Evolutionary conservation across 2,797 vertebrate species (phyloP), one percentile per base, ranked within the genome.

Genomic region (Hemibagrus guttatus): DNA sequence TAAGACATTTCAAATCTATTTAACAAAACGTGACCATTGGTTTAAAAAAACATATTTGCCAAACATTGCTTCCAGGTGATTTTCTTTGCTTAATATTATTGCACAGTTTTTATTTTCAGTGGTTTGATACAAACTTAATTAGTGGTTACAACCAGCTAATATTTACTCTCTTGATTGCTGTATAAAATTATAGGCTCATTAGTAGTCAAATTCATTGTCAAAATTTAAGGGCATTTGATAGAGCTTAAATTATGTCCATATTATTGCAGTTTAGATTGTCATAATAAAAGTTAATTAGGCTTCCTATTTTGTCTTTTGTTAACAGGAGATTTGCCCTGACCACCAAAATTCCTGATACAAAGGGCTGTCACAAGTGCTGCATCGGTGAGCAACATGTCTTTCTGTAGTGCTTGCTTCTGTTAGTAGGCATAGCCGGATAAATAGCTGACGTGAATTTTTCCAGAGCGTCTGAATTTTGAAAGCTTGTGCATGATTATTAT

Each of bases 281-380:
- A 78, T 46, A 13, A 74, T 54, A 23, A 74, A n/a, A 23, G 46
- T 12, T 58, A 35, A 63, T 63, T 61, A 63, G 42, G 19, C 14
- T 72, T 17, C 8, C 49, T 69, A 26, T 9, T 64, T 3, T 81
- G 35, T 74, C 61, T 71, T 39, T 79, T 95, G 93, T 92, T 79
- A 89, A 89, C 94, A 99, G 98, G 95, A 98, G 98, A 87, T 99
- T 99, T 81, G 97, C 98, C 92, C 93, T 99, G 94, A 99, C 98
- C 0, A 97, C 97, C 72, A 99, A 99, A 94, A 99, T 99, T 92
- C 98, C 98, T 0, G 98, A 99, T 91, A 99, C 98, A 89, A 99
- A 99, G 94, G 97, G 98, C 89, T 99, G 98, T 92, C 98, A 99
- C 95, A 99, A 98, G 94, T 99, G 98, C 94, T 99, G 98, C 92